Evolutionary conservation across 2,113 vertebrate genomes (phyloP), one percentile per base, ranked within the genome.

Genomic region (Proterorhinus semilunaris): DNA sequence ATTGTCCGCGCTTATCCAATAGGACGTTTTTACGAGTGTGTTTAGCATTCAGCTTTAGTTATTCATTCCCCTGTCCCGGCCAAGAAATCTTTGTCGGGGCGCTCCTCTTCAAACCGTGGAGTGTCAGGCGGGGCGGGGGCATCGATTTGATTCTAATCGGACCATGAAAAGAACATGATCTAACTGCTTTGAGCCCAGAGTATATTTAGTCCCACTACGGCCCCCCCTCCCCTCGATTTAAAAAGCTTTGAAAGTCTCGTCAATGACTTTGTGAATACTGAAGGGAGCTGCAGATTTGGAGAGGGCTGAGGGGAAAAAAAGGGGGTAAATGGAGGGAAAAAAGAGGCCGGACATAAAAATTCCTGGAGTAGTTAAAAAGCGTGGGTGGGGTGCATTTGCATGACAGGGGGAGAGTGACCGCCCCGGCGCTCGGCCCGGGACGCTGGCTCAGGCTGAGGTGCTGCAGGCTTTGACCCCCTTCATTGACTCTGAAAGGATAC

Each of bases 161-260:
- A 98, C 95, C 97, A 99, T 99, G 97, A 99, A 99, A 99, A 98
- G 97, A 98, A 99, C 97, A 99, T 98, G 96, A 99, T 98, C 97
- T 99, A 98, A 99, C 96, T 97, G 95, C 96, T 97, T 99, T 96
- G 94, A 96, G 94, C 91, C 91, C 93, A 92, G 94, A 94, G 94
- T 97, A 96, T 96, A 97, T 98, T 96, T 96, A 95, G 95, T 95
- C 94, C 94, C 94, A 93, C 94, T 95, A 93, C 93, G 55, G 84
- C 84, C 81, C 66, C 27, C 82, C 76, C 82, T 79, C 68, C 66
- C 92, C 89, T 13, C 94, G 94, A 95, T 97, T 96, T 97, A 96
- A 96, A 98, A 98, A 95, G 94, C 96, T 95, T 94, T 98, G 96
- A 98, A 98, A 97, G 96, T 97, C 94, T 99, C 93, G 93, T 98